Base-by-base conservation (phyloP, 2,888 invertebrate species). In the Siphonodentalium dalli region DNA sequence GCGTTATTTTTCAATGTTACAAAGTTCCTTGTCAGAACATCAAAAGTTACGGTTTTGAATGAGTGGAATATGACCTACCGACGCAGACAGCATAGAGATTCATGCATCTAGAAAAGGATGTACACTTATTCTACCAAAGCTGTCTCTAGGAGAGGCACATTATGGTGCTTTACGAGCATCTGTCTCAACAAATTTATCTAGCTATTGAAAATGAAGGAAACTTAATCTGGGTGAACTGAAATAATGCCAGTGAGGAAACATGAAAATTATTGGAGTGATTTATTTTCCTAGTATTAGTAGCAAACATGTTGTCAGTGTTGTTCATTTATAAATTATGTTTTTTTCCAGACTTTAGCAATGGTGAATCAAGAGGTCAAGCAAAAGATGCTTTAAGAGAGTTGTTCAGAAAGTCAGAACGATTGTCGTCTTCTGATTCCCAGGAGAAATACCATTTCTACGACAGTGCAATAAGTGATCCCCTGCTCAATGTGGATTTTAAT, bases 321-420 rank as follows among this genome's bases (percentile, higher is more conserved):
- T 9, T 18, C n/a, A 33, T 15, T 15, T 33, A 9, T 33, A 0
- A 33, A 3, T 33, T 33, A 6, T 6, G n/a, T 26, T 27, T 26
- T 27, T 11, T 66, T 61, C 5, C 55, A 72, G 72, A 48, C 35
- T 65, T 62, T 2, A 65, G 61, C 44, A 52, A 57, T 11, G 70
- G 69, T 49, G 67, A 67, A n/a, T 52, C 56, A 7, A 57, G 61
- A 42, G 43, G 38, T 24, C 44, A 65, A 13, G 74, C 74, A 0
- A 72, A 63, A 34, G 66, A 66, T 28, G 68, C 72, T 5, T 45
- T 75, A 21, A 46, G 71, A 34, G 58, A 61, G 11, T 72, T 74
- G 9, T 50, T 75, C 6, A 58, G 66, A 34, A 73, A 72, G 42
- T 72, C 72, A 21, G 71, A 71, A 6, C 54, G 28, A 4, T 41